Percentiles rank a stretch among this genome's conserved stretches.
phyloP scores from a whole-genome alignment of 2,888 invertebrate species.

The Strigamia transsilvanica region DNA sequence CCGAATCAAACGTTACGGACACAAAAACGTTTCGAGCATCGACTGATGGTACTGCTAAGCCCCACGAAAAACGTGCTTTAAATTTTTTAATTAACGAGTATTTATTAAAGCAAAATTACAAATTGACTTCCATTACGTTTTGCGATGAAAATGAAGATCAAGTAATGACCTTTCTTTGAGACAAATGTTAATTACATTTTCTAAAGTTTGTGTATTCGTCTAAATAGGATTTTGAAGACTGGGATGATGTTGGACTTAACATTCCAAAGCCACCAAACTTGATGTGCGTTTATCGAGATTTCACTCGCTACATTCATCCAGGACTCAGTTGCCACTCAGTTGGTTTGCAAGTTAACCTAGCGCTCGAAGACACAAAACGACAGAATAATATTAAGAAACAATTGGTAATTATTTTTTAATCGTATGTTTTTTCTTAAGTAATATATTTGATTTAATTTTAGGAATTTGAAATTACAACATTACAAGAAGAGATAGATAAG shows the following conservation, averaged over 20 bases:
- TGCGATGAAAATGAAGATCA: slow-evolving; percentile 90
- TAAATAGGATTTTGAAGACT: slow-evolving; percentile 80
- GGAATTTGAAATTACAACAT: not conserved
- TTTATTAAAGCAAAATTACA: slow-evolving; percentile 78
- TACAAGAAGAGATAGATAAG: not conserved
- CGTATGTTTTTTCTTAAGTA: not conserved
- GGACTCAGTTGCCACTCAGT: slow-evolving; percentile 56
- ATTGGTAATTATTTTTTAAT: slow-evolving; percentile 14
- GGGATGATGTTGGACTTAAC: slow-evolving; percentile 90
- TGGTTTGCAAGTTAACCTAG: slow-evolving; percentile 31
- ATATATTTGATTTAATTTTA: not conserved
- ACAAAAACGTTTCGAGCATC: slow-evolving; percentile 44
- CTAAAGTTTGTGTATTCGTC: slow-evolving; percentile 39
- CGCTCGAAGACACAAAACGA: not conserved
- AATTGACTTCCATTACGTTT: slow-evolving; percentile 87
- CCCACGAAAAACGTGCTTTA: slow-evolving; percentile 82
- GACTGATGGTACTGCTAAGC: slow-evolving; percentile 71
- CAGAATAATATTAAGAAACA: not conserved
- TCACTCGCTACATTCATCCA: slow-evolving; percentile 60
- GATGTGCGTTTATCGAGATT: slow-evolving; percentile 66
- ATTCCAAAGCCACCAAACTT: slow-evolving; percentile 81
- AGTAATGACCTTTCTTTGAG: slow-evolving; percentile 64
- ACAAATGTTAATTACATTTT: slow-evolving; percentile 1
- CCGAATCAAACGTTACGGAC: slow-evolving; percentile 57
- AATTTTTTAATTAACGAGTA: slow-evolving; percentile 90